Evolutionary conservation across 2,797 vertebrate genomes (phyloP).

Genomic region (Acestrorhynchus altus): DNA sequence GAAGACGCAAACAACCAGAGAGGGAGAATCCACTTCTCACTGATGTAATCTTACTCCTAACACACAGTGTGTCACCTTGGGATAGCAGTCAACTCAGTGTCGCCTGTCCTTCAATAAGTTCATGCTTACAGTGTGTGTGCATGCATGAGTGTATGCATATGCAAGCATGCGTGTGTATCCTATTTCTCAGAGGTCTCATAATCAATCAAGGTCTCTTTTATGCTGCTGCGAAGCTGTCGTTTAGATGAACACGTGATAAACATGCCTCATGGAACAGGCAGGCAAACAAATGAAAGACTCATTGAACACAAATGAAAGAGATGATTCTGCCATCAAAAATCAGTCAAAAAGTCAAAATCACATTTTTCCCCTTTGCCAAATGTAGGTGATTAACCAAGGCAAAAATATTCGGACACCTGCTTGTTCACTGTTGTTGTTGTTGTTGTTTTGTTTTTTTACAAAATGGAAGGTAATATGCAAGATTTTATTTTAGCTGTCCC

Average conservation of each 20-base stretch:
- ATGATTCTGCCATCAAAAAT: background rate
- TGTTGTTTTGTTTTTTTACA: too few species aligned
- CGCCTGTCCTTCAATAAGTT: conserved; percentile 71
- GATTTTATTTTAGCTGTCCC: too few species aligned
- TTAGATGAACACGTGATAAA: conserved; percentile 44
- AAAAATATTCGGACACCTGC: too few species aligned
- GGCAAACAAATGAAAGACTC: conserved; percentile 30
- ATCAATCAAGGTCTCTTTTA: conserved; percentile 41
- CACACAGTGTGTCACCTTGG: conserved; percentile 67
- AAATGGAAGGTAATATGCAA: too few species aligned
- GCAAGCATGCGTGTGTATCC: conserved; percentile 41
- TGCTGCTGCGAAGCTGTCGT: conserved; percentile 29
- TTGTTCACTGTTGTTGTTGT: too few species aligned
- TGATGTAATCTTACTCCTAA: conserved; percentile 72
- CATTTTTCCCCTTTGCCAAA: background rate
- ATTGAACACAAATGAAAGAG: background rate
- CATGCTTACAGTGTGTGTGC: conserved; percentile 34
- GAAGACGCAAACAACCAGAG: conserved; percentile 63
- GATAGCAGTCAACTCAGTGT: conserved; percentile 65
- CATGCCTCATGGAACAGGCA: conserved; percentile 11
- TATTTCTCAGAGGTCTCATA: conserved; percentile 39
- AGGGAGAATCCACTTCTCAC: conserved; percentile 56
- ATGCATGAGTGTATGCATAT: conserved; percentile 37
- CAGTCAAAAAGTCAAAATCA: too few species aligned
- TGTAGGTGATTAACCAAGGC: background rate